A percentile compares a stretch with the other conserved stretches of the same genome.
These are phyloP conservation scores for Phacellophora camtschatica DNA, from an alignment of 30 jellyfish, hydroid and myxozoan genomes.

Conservation along the genomic window DNA sequence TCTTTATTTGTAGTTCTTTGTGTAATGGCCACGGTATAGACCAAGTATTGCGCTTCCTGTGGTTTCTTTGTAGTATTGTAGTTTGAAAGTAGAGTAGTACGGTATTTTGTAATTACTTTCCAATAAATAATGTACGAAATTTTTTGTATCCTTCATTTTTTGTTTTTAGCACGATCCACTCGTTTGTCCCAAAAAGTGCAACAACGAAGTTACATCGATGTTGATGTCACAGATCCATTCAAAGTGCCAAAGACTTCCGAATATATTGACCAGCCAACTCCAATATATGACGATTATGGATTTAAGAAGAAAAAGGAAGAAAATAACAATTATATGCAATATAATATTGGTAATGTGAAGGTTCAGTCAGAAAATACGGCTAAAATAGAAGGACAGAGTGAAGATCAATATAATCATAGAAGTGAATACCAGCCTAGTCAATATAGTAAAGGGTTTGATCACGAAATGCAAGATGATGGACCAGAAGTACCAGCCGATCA, in stretches of 20 bases:
- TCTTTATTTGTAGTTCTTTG: too few relatives aligned
- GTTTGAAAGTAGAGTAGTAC: too few relatives aligned
- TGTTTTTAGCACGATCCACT: too few relatives aligned
- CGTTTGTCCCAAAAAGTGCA: slow-evolving; percentile 59
- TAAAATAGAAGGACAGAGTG: not conserved
- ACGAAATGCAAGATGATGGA: slow-evolving; percentile 48
- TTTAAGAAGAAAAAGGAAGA: slow-evolving; percentile 22
- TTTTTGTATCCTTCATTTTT: too few relatives aligned
- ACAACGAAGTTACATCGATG: slow-evolving; percentile 90
- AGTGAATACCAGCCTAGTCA: not conserved
- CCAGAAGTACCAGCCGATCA: slow-evolving; percentile 61
- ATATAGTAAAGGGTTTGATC: not conserved
- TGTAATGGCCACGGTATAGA: too few relatives aligned
- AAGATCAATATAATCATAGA: not conserved
- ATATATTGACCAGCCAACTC: slow-evolving; percentile 87
- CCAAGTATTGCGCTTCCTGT: too few relatives aligned
- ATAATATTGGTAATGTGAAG: slow-evolving; percentile 18
- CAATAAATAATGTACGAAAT: too few relatives aligned
- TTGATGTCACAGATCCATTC: slow-evolving; percentile 96
- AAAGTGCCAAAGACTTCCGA: slow-evolving; percentile 92
- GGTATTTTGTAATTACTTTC: too few relatives aligned
- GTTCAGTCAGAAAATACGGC: slow-evolving; percentile 35
- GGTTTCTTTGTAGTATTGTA: too few relatives aligned
- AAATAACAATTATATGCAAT: slow-evolving; percentile 16
- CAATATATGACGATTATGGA: slow-evolving; percentile 55